Evolutionary conservation across 1,140 invertebrate species (phyloP).

Genomic region (Radopholus similis): DNA sequence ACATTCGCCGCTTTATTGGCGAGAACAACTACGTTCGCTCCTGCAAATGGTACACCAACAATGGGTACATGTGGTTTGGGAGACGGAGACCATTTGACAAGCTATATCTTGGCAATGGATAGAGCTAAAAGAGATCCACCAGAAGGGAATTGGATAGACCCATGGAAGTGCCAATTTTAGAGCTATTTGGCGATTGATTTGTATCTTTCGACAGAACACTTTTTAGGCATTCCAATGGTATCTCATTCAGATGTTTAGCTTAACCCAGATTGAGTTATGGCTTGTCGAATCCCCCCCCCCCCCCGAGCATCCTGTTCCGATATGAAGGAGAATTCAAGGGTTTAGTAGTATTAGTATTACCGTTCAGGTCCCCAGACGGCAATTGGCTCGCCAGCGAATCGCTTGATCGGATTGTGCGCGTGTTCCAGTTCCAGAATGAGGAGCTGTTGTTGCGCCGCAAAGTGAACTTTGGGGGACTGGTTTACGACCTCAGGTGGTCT

Average conservation of each 20-base stretch:
- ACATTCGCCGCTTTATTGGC: slow-evolving; percentile 17
- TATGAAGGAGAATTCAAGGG: not conserved
- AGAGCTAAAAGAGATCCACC: no score
- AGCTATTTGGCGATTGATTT: not conserved
- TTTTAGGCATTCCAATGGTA: not conserved
- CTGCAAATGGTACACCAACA: slow-evolving; percentile 19
- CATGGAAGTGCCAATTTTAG: no score
- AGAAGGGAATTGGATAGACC: no score
- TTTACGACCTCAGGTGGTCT: slow-evolving; percentile 35
- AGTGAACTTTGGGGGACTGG: slow-evolving; percentile 25
- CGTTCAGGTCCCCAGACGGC: slow-evolving; percentile 27
- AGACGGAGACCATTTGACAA: no score
- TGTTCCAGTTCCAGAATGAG: slow-evolving; percentile 18
- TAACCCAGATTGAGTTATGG: not conserved
- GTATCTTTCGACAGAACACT: not conserved
- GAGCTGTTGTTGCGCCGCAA: slow-evolving; percentile 12
- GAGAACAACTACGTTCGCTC: slow-evolving; percentile 32
- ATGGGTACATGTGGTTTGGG: not conserved
- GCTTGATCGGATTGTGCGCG: slow-evolving; percentile 26
- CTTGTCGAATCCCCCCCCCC: no score
- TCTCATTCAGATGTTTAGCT: not conserved
- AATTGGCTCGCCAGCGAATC: slow-evolving; percentile 38
- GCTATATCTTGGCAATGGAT: no score
- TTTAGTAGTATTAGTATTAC: not conserved
- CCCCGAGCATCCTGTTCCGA: no score